Evolutionary conservation across 2,113 vertebrate species (phyloP), one percentile per base, ranked within the genome.

Genomic region (Prionailurus bengalensis): DNA sequence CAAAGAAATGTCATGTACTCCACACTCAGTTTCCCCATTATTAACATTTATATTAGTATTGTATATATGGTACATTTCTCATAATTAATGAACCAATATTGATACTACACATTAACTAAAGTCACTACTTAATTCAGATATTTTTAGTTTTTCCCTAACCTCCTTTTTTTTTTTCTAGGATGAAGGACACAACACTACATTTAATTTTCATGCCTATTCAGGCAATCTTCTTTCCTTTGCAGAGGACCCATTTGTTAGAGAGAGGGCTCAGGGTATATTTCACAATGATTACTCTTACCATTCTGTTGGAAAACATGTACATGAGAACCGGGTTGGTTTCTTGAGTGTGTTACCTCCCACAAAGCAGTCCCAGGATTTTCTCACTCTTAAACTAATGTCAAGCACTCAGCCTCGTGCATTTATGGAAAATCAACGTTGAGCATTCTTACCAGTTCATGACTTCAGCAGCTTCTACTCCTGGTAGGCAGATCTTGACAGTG

Each of bases 251-350:
- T 84, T 65, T 85, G 17, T 76, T 48, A 15, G 1, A 25, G 14
- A n/a, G 11, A 70, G 16, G 27, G 3, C 7, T 63, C 19, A 63
- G 12, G 1, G 9, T 63, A 3, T 53, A 14, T 58, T 85, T 42
- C 3, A 63, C 11, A 65, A 11, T 2, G 7, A 58, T 33, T 71
- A 3, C 1, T 82, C 51, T 71, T 63, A 16, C 4, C 3, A 3
- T n/a, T 1, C 1, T 36, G 6, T 15, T 84, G 8, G 12, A 11
- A 81, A 21, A 61, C 13, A 53, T 0, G 2, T 5, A 31, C 3
- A 10, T 13, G 31, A 73, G n/a, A 79, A 66, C 5, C 0, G 19
- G 17, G 5, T 27, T 13, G 3, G 4, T 19, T n/a, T 36, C 13
- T 21, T 63, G 19, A 1, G 2, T 7, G 5, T 55, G 8, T 5